Conservation (phyloP, 2,888 invertebrate genomes). For the Latrodectus hesperus region DNA sequence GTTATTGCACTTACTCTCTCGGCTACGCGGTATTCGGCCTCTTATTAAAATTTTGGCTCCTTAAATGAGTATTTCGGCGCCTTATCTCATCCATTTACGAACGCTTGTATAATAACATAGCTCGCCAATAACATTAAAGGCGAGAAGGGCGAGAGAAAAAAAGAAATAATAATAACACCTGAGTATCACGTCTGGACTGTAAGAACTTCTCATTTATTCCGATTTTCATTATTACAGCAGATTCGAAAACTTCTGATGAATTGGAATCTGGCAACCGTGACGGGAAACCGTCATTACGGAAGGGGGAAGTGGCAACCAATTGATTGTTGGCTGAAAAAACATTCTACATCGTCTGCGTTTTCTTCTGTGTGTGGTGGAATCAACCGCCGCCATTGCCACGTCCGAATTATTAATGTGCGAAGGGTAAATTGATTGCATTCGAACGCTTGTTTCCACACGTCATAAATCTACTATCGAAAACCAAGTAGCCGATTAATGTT, state of each 20-base stretch:
- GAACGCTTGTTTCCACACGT: slow-evolving; percentile 66
- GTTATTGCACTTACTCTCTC: slow-evolving; percentile 41
- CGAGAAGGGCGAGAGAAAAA: neutral
- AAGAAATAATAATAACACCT: slow-evolving; percentile 33
- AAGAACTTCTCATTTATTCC: slow-evolving; percentile 64
- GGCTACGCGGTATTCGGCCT: slow-evolving; percentile 32
- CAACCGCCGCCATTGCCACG: slow-evolving; percentile 40
- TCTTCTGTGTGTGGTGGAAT: slow-evolving; percentile 9
- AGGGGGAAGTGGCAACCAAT: slow-evolving; percentile 51
- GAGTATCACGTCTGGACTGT: slow-evolving; percentile 50
- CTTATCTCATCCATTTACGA: slow-evolving; percentile 56
- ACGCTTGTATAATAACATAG: slow-evolving; percentile 56
- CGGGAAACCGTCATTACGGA: slow-evolving; percentile 56
- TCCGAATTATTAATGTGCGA: slow-evolving; percentile 66
- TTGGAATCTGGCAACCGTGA: slow-evolving; percentile 64
- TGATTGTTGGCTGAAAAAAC: slow-evolving; percentile 29
- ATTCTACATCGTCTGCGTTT: slow-evolving; percentile 35
- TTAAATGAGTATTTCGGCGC: slow-evolving; percentile 65
- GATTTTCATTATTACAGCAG: slow-evolving; percentile 66
- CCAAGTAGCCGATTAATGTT: slow-evolving; percentile 66
- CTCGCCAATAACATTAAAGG: slow-evolving; percentile 35
- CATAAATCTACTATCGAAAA: slow-evolving; percentile 53
- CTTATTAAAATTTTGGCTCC: slow-evolving; percentile 66
- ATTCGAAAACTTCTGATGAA: slow-evolving; percentile 52
- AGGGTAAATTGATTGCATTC: slow-evolving; percentile 56